Evolutionary conservation across 2,113 vertebrate genomes (phyloP).

Genomic region (Oophaga pumilio): DNA sequence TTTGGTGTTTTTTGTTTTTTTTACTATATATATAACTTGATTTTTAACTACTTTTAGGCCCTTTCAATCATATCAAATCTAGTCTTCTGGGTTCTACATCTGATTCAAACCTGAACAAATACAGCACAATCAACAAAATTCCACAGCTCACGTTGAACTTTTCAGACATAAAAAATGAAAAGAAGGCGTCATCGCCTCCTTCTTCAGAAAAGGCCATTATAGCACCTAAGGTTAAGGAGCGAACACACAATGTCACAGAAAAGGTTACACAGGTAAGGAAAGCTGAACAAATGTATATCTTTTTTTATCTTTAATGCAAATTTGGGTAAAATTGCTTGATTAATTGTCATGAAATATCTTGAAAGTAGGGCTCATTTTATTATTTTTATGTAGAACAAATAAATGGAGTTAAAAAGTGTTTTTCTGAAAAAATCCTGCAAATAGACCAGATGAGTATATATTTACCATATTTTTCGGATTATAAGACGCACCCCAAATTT

Average conservation of each 20-base stretch:
- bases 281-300: not conserved
- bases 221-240: slow-evolving; percentile 97
- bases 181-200: slow-evolving; percentile 91
- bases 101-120: slow-evolving; percentile 98
- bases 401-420: too few species aligned
- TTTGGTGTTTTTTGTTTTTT: not conserved
- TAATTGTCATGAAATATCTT: not conserved
- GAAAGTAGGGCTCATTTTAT: not conserved
- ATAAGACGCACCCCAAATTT: too few species aligned
- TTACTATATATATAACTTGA: slow-evolving; percentile 42
- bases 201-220: slow-evolving; percentile 96
- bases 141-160: slow-evolving; percentile 97
- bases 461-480: too few species aligned
- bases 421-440: too few species aligned
- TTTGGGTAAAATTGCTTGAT: not conserved
- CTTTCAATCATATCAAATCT: slow-evolving; percentile 96
- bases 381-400: too few species aligned
- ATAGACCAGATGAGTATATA: too few species aligned
- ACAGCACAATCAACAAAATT: slow-evolving; percentile 98
- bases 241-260: slow-evolving; percentile 98
- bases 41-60: slow-evolving; percentile 76
- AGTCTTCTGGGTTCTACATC: slow-evolving; percentile 96
- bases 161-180: slow-evolving; percentile 90
- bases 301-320: not conserved
- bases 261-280: slow-evolving; percentile 95